Evolutionary conservation across 2,113 vertebrate genomes (phyloP), one percentile per base, ranked within the genome.

Genomic region (Seriola aureovittata): DNA sequence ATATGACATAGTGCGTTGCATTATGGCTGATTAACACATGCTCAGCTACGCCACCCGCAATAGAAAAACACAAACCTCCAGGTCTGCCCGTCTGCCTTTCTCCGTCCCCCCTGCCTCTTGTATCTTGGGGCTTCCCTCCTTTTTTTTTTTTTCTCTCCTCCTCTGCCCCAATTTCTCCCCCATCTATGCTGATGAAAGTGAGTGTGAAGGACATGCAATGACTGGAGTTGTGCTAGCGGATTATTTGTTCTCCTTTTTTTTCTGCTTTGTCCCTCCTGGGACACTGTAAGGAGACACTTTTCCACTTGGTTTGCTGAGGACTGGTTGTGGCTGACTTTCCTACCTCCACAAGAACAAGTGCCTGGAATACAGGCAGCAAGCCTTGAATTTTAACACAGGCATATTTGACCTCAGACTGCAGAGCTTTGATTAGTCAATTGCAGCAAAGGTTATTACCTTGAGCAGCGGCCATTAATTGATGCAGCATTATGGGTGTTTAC

Each of bases 21-120:
- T 93, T 92, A 85, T 82, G 87, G 87, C 85, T 84, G 87, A 93
- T 91, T 90, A 92, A 89, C 90, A 88, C 88, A 90, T 90, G 81
- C 86, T 88, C 75, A 38, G 59, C 85, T 85, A 63, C 19, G 17
- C 77, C 81, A 86, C 69, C 85, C 29, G 29, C 67, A 68, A 65
- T 13, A 80, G 80, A 73, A 88, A 89, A 89, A 86, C 58, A 60
- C 71, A 78, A 81, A 77, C 78, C 85, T 80, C 48, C 46, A 80
- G 85, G 72, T 80, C 67, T 82, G 23, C 52, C 54, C 3, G 6
- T n/a, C 29, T 63, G 25, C 60, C 13, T 50, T 10, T 55, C 38
- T 75, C 52, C 32, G 12, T 71, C 50, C 29, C 58, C 40, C 13
- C 64, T 25, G 21, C 44, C 36, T 64, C 46, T 63, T 46, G 50